Conservation (phyloP, 2,888 invertebrate genomes). For the Slavum lentiscoides region DNA sequence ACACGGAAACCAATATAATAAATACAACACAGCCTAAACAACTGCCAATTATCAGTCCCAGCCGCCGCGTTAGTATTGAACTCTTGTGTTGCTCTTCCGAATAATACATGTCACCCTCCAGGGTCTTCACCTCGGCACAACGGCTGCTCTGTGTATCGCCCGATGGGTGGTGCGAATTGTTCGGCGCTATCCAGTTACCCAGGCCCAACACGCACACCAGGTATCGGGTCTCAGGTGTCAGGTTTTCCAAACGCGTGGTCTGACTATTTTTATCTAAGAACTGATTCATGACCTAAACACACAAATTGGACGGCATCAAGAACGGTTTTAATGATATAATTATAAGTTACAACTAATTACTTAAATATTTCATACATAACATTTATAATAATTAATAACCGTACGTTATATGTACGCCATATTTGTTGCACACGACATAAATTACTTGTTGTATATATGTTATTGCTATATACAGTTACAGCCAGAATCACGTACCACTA, state of each 20-base stretch:
- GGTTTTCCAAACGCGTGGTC: slow-evolving; percentile 73
- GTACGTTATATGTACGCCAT: too few species aligned
- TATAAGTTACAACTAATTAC: too few species aligned
- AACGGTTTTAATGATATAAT: too few species aligned
- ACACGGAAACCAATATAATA: slow-evolving; percentile 78
- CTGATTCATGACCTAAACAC: slow-evolving; percentile 72
- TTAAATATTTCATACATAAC: too few species aligned
- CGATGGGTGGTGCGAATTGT: slow-evolving; percentile 57
- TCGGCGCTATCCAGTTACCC: slow-evolving; percentile 70
- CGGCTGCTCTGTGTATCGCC: slow-evolving; percentile 63
- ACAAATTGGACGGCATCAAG: too few species aligned
- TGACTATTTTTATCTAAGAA: slow-evolving; percentile 74
- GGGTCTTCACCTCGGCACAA: slow-evolving; percentile 58
- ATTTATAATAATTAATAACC: too few species aligned
- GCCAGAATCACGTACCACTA: too few species aligned
- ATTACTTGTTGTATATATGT: too few species aligned
- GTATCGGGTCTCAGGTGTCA: slow-evolving; percentile 80
- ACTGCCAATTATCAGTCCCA: slow-evolving; percentile 84
- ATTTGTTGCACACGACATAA: too few species aligned
- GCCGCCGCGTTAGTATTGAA: slow-evolving; percentile 76
- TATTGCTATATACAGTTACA: too few species aligned
- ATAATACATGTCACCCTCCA: slow-evolving; percentile 61
- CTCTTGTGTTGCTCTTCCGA: slow-evolving; percentile 45
- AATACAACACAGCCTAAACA: slow-evolving; percentile 85
- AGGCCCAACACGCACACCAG: slow-evolving; percentile 85